A percentile compares a stretch with the other conserved stretches of the same genome.
phyloP scores from a whole-genome alignment of 2,113 vertebrate species.

The Indri indri region DNA sequence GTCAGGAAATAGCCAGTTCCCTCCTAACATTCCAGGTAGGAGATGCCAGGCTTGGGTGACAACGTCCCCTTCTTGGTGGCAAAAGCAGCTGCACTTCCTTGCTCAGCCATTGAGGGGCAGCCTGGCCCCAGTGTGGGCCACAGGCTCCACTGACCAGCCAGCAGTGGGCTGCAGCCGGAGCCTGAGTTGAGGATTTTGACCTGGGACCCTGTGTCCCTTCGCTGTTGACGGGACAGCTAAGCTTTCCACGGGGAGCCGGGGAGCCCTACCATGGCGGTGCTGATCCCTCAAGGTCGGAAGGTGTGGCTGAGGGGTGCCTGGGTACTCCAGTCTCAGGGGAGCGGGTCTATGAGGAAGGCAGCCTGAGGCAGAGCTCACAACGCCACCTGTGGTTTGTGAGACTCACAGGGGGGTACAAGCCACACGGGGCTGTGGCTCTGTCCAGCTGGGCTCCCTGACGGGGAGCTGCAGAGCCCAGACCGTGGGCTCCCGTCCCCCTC shows the following conservation, averaged over 20 bases:
- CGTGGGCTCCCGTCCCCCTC: not conserved
- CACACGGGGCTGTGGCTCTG: not conserved
- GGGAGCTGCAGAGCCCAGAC: not conserved
- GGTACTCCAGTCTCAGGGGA: not conserved
- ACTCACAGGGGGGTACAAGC: not conserved
- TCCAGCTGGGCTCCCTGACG: not conserved
- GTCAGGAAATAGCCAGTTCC: not conserved
- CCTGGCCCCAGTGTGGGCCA: not conserved
- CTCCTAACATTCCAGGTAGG: not conserved
- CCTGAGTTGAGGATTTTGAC: not conserved
- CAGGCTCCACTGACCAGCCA: not conserved
- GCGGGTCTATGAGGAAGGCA: not conserved
- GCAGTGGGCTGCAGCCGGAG: not conserved
- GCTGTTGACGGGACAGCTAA: not conserved
- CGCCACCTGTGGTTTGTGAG: not conserved
- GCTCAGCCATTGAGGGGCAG: constrained; percentile 48
- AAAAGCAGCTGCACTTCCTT: not conserved
- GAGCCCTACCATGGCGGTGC: not conserved
- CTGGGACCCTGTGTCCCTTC: not conserved
- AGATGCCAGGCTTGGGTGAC: not conserved
- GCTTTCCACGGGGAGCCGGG: not conserved
- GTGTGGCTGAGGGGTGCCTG: not conserved
- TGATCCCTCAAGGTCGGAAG: not conserved
- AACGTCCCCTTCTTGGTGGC: accelerated
- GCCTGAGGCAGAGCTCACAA: not conserved